Evolutionary conservation across 2,113 vertebrate genomes (phyloP), one percentile per base, ranked within the genome.

Genomic region (Boulengeromyrus knoepffleri): DNA sequence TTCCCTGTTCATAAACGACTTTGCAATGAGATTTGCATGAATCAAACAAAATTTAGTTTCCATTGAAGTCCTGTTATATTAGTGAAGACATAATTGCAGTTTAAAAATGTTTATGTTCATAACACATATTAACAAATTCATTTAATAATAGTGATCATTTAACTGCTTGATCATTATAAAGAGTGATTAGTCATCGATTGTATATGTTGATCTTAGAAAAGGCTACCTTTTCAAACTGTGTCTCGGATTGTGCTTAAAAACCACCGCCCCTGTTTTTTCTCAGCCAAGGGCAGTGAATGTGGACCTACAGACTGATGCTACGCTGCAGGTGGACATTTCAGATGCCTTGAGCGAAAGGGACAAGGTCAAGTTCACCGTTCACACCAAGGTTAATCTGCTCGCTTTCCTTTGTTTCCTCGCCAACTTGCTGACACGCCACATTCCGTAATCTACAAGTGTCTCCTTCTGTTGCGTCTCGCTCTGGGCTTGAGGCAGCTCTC

Each of bases 291-390:
- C 98, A 45, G 97, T 99, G 92, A 99, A 97, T 90, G 98, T 99
- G 92, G 98, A 99, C 93, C 97, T 99, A 90, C 98, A 99, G 93
- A 98, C 97, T 31, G 98, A 99, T 92, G 97, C 98, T 91, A 98
- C 97, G 70, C 95, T 99, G 86, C 99, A 99, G 94, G 98, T 99
- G 88, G 99, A 99, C 95, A 99, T 99, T 95, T 99, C 98, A 2
- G 99, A 99, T 92, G 99, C 99, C 56, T 96, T 99, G 88, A 99
- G 99, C 89, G 99, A 99, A 93, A 96, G 98, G 91, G 99, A 99
- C 95, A 99, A 99, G 96, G 99, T 99, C 91, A 99, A 99, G 94
- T 99, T 99, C 93, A 99, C 99, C 4, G 99, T 99, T 80, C 99
- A 99, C 94, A 99, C 99, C 91, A 99, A 99, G 98, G 99, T 99